Base-by-base conservation (phyloP, 2,113 vertebrate species). In the Cervus canadensis region DNA sequence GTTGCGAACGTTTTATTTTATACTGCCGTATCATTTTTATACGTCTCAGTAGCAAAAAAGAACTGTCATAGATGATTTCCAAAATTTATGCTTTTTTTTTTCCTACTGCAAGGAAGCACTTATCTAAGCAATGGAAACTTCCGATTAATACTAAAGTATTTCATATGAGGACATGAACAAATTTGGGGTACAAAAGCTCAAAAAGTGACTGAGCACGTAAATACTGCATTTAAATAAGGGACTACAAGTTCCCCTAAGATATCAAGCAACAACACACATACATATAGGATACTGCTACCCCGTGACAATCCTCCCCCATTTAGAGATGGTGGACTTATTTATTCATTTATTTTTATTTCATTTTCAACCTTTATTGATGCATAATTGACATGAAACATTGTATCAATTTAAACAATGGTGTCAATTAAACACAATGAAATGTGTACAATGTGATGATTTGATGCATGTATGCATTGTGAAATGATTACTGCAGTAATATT, bases 1-100 rank as follows among this genome's bases (percentile, higher is more conserved):
- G 48, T 89, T 60, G 52, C 48, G 28, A 96, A 60, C 30, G 82
- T 96, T 95, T 96, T 91, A 94, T 96, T 97, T 97, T 81, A 82
- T 90, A 45, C 4, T 71, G 50, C 23, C 16, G 33, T 48, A 48
- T 71, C n/a, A 62, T 94, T 95, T 96, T 95, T 62, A 82, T 91
- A 26, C 10, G 94, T 86, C 26, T 93, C 87, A 74, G 76, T 60
- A 84, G 25, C 56, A 78, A 83, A 95, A 94, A 30, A 43, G 33
- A 23, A 26, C 14, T 81, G 36, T 82, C 76, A 86, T 15, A 94
- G 76, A 84, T 84, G 4, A 92, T 79, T 97, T 95, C 45, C 17
- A 74, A 71, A 96, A 93, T 4, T 40, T 7, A 88, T 82, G 17
- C 85, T 85, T 43, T 36, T 76, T 36, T 74, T 95, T 81, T 48